Evolutionary conservation across 2,888 invertebrate species (phyloP).

Genomic region (Pseudococcus jackbeardsleyi): DNA sequence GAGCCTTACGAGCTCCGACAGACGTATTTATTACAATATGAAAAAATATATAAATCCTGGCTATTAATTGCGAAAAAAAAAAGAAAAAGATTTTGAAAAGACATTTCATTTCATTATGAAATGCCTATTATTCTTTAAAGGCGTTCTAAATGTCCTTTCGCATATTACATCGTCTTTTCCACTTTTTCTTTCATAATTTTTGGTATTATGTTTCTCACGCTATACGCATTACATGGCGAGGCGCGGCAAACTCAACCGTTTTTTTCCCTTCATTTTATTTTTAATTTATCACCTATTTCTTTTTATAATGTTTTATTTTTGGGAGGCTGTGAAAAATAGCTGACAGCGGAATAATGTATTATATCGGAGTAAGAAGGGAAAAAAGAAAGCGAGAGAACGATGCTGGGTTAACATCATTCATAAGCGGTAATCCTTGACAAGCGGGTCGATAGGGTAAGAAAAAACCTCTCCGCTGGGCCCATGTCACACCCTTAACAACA

Average conservation of each 20-base stretch:
- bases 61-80: constrained; percentile 1
- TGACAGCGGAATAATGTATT: constrained; percentile 59
- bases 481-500: constrained; percentile 44
- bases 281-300: constrained; percentile 60
- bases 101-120: constrained; percentile 39
- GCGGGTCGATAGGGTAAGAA: constrained; percentile 53
- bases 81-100: background rate
- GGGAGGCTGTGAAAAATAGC: constrained; percentile 54
- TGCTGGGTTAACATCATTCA: constrained; percentile 58
- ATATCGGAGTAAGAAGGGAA: constrained; percentile 48
- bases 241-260: background rate
- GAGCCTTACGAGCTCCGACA: background rate
- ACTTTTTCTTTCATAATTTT: constrained; percentile 16
- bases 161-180: constrained; percentile 40
- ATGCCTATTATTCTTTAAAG: constrained; percentile 19
- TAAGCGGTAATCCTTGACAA: constrained; percentile 59
- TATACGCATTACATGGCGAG: background rate
- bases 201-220: background rate
- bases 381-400: constrained; percentile 9
- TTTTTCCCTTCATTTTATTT: constrained; percentile 55
- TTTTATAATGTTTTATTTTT: constrained; percentile 56
- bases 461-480: constrained; percentile 34
- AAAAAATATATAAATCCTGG: background rate
- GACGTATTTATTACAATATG: background rate
- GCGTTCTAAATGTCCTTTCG: constrained; percentile 34